A percentile compares a stretch with the other conserved stretches of the same genome.
Conservation (phyloP, 2,113 vertebrate species). For the Mobula hypostoma region DNA sequence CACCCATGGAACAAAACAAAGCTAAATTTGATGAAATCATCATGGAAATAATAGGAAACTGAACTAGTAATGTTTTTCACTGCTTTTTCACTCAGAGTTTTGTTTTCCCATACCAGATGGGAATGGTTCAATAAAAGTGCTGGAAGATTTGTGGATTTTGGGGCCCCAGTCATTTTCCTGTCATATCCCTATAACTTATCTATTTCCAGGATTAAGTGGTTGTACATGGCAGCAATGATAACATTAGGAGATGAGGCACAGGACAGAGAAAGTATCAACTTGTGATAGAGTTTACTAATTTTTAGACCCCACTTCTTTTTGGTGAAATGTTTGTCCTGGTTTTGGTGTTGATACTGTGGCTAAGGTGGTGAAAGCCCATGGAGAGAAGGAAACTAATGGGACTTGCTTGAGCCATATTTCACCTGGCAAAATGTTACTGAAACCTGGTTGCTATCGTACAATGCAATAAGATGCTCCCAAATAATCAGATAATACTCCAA, state of each 20-base stretch:
- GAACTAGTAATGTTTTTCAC: neutral
- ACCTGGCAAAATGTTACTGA: no score
- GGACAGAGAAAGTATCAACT: neutral
- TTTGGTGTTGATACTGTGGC: no score
- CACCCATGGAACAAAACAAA: neutral
- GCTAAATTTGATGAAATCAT: neutral
- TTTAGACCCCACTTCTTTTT: neutral
- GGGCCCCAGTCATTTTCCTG: neutral
- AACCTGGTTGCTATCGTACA: no score
- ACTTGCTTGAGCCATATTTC: no score
- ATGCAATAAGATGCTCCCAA: no score
- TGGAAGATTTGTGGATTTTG: neutral
- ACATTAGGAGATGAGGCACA: neutral
- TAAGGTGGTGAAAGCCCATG: no score
- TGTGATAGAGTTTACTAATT: neutral
- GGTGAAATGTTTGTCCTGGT: neutral
- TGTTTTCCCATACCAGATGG: neutral
- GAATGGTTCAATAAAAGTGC: neutral
- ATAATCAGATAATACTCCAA: no score
- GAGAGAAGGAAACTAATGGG: no score
- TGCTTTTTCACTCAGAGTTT: neutral
- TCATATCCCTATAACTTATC: neutral
- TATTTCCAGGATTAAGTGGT: neutral
- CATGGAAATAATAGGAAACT: neutral
- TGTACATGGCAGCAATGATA: neutral